These are phyloP conservation scores for Phymanthus crucifer DNA, from an alignment of 92 coral and sea anemone species.

Conservation along the genomic window DNA sequence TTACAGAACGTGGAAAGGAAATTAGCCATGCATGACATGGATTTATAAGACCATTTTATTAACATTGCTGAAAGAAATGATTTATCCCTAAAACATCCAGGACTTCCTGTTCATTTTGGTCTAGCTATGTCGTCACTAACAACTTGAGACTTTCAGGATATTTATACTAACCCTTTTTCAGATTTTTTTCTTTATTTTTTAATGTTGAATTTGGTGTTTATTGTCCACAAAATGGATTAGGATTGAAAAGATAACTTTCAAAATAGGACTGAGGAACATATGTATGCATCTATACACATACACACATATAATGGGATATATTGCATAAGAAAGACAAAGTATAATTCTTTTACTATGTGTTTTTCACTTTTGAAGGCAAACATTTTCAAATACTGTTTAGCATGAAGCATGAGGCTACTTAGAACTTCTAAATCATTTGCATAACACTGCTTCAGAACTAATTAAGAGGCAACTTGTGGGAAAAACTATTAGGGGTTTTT, in stretches of 20 bases:
- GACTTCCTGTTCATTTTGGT: neutral
- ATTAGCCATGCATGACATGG: neutral
- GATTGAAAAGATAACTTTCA: neutral
- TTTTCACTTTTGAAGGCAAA: neutral
- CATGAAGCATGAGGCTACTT: neutral
- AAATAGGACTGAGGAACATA: neutral
- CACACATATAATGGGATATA: no score
- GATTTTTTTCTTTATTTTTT: neutral
- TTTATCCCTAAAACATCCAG: neutral
- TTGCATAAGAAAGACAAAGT: no score
- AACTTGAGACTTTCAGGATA: no score
- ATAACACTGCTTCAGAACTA: neutral
- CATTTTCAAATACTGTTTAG: neutral
- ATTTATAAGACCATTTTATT: no score
- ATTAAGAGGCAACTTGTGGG: slow-evolving; percentile 2
- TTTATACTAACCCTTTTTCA: neutral
- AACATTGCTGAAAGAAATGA: neutral
- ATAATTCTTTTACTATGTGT: neutral
- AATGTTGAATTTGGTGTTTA: neutral
- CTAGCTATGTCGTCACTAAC: no score
- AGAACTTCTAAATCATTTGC: neutral
- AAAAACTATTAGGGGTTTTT: neutral
- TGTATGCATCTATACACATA: no score
- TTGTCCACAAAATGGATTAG: neutral
- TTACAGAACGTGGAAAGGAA: neutral